Percentiles rank a stretch among this genome's conserved stretches.
Evolutionary conservation across 1,140 invertebrate genomes (phyloP).

Genomic region (Epicauta chinensis): DNA sequence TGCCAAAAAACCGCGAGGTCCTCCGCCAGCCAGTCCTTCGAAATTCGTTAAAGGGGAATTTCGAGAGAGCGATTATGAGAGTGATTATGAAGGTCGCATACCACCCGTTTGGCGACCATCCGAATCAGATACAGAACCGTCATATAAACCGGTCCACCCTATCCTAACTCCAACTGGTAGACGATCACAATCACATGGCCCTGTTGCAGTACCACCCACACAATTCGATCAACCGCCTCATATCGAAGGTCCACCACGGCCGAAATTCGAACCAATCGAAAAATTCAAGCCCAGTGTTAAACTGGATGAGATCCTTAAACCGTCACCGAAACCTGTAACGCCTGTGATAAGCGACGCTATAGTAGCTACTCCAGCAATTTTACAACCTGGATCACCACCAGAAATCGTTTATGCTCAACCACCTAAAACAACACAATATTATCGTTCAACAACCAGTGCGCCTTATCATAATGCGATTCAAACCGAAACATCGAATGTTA

Average conservation of each 20-base stretch:
- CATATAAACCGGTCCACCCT: conserved; percentile 53
- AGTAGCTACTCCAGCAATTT: conserved; percentile 37
- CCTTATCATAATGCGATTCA: conserved; percentile 54
- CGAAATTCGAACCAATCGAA: conserved; percentile 54
- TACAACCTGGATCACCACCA: conserved; percentile 54
- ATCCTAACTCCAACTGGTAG: conserved; percentile 48
- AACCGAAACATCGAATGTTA: conserved; percentile 59
- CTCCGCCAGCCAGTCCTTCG: conserved; percentile 51
- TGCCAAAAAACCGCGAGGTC: conserved; percentile 36
- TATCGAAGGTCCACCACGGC: conserved; percentile 44
- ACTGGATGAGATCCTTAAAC: conserved; percentile 36
- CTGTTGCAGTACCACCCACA: conserved; percentile 49
- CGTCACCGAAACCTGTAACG: conserved; percentile 40
- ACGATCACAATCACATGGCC: conserved; percentile 38
- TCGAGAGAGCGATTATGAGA: conserved; percentile 66
- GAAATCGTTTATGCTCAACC: conserved; percentile 53
- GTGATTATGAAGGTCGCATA: conserved; percentile 62
- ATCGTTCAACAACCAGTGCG: conserved; percentile 48
- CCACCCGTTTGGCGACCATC: conserved; percentile 54
- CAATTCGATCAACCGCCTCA: conserved; percentile 50
- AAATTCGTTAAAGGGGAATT: conserved; percentile 66
- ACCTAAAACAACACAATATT: conserved; percentile 43
- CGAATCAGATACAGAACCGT: conserved; percentile 49
- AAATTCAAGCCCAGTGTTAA: conserved; percentile 42
- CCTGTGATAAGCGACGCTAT: conserved; percentile 36